Conservation (phyloP, 2,113 vertebrate species). For the Daubentonia madagascariensis region DNA sequence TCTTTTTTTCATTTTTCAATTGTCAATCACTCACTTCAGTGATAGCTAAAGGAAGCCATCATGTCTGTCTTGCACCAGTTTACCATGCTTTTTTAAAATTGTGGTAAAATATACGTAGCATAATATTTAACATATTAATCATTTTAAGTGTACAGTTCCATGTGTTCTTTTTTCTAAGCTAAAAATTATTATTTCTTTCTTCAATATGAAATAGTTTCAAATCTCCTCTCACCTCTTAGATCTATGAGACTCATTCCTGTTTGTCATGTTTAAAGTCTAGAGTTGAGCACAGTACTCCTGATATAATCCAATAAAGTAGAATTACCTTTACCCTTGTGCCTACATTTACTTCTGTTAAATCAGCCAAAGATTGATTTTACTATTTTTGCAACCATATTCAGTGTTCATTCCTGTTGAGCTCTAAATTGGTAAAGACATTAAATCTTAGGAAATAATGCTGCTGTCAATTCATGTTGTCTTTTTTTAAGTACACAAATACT, state of each 20-base stretch:
- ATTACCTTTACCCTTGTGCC: background rate
- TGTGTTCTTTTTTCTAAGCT: slow-evolving; percentile 28
- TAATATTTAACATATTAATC: background rate
- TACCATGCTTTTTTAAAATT: background rate
- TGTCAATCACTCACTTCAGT: background rate
- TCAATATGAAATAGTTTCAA: background rate
- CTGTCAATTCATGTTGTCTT: background rate
- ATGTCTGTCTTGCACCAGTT: background rate
- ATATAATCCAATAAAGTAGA: background rate
- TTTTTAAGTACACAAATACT: background rate
- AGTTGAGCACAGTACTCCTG: background rate
- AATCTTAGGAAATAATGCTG: slow-evolving; percentile 29
- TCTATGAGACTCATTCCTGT: background rate
- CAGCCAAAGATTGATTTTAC: background rate
- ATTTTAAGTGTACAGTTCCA: background rate
- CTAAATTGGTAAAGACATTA: slow-evolving; percentile 36
- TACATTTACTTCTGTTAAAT: slow-evolving; percentile 38
- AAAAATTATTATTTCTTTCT: background rate
- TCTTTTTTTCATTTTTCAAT: background rate
- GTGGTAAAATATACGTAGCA: background rate
- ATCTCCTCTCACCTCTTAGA: slow-evolving; percentile 9
- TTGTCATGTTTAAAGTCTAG: slow-evolving; percentile 19
- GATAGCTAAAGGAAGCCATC: background rate
- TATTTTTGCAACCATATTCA: background rate
- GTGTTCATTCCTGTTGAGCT: background rate